phyloP scores from a whole-genome alignment of 2,113 vertebrate genomes.

The Gallinago undulata region DNA sequence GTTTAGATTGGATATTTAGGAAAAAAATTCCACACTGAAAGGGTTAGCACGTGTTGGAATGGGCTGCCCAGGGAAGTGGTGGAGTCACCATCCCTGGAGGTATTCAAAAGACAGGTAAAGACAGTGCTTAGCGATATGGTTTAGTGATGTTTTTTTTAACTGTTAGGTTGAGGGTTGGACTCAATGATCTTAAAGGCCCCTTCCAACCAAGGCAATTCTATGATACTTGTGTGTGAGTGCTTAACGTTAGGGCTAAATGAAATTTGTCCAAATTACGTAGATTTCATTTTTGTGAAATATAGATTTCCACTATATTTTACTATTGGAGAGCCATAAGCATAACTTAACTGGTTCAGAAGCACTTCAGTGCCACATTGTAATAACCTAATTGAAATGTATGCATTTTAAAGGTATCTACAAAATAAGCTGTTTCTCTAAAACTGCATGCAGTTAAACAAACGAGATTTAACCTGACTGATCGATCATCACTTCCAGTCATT shows the following conservation, averaged over 20 bases:
- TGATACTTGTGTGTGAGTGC: neutral
- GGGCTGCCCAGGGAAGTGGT: no score
- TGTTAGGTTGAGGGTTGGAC: no score
- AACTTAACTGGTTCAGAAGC: neutral
- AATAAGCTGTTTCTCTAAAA: neutral
- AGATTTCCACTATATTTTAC: neutral
- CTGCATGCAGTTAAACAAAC: neutral
- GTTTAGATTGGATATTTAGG: no score
- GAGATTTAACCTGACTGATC: slow-evolving; percentile 89
- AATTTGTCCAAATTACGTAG: neutral
- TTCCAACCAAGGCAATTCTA: no score
- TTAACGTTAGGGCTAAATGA: neutral
- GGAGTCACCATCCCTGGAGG: no score
- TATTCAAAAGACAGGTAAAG: no score
- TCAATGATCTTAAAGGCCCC: no score
- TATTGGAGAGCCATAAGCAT: neutral
- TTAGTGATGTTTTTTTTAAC: no score
- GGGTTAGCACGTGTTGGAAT: no score
- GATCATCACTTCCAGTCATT: slow-evolving; percentile 96
- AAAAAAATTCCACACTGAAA: no score
- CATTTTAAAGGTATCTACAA: neutral
- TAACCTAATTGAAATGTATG: neutral
- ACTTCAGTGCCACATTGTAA: neutral
- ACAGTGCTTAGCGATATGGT: no score
- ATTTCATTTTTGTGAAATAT: neutral